phyloP scores from a whole-genome alignment of 2,797 vertebrate species.

The Phoxinus dragarum region DNA sequence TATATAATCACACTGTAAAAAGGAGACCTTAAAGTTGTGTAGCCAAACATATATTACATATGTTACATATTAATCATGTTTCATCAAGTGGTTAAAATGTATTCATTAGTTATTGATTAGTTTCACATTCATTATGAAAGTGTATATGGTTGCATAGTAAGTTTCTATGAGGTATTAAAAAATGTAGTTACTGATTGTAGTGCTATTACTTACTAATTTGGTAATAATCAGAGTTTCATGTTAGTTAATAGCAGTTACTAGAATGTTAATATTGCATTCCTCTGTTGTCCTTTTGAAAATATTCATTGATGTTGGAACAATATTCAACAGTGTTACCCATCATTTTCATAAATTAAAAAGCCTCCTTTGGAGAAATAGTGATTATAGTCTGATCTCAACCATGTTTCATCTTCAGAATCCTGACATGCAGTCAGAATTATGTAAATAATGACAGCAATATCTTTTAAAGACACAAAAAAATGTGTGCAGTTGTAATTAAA shows the following conservation, averaged over 20 bases:
- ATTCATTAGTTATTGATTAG: background rate
- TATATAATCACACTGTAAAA: background rate
- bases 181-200: background rate
- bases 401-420: conserved; percentile 23
- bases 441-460: conserved; percentile 36
- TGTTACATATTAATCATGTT: background rate
- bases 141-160: background rate
- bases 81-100: background rate
- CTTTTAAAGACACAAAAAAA: conserved; percentile 33
- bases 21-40: background rate
- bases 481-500: conserved; percentile 52
- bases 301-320: background rate
- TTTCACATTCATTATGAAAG: background rate
- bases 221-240: background rate
- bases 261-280: background rate
- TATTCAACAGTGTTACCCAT: background rate
- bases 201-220: background rate
- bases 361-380: background rate
- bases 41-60: background rate
- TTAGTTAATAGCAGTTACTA: background rate
- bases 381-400: background rate
- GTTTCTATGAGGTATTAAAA: background rate
- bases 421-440: conserved; percentile 8
- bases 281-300: background rate
- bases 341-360: background rate